Base-by-base conservation (phyloP, 2,113 vertebrate genomes). In the Salvelinus sp. region DNA sequence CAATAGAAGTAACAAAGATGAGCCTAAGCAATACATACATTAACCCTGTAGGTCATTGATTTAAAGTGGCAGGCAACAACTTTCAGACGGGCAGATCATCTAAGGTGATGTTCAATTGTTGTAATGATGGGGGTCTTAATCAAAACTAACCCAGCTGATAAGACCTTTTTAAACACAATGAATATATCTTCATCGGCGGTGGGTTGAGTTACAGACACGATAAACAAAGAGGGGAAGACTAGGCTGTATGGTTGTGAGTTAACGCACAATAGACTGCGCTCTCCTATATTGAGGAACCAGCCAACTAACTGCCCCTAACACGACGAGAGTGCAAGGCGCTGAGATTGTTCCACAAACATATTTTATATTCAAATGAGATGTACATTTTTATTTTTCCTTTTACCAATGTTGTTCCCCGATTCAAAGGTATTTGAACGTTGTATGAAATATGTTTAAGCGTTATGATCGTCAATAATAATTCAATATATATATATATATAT, bases 341-440 rank as follows among this genome's bases (percentile, higher is more conserved):
- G 9, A 18, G 38, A 85, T 78, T 72, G 86, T 69, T 74, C 78
- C 57, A 44, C 57, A 4, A 7, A 74, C 38, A 68, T 38, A 79
- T 76, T 72, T 83, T 60, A 80, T 79, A 85, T 89, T 83, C 86
- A 90, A 90, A 90, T 88, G 78, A 90, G 85, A 90, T 87, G 88
- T 83, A 85, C 82, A 86, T 90, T 76, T 68, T n/a, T 30, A 18
- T 68, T 16, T 16, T 64, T 28, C 50, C 0, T 7, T 30, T 2
- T 12, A 54, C 44, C 30, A 16, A 9, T 16, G 7, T 13, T 57
- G 14, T 57, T 7, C 68, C 5, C 10, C 3, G 7, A 44, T 10
- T 22, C 58, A 62, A 54, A 54, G 2, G 14, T 16, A 62, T 62
- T 62, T 54, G 38, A 44, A 44, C 16, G 50, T 54, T 16, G 58